Percentiles rank a stretch among this genome's conserved stretches.
These are phyloP conservation scores for Hyposmocoma kahamanoa DNA, from an alignment of 1,140 invertebrate genomes.

Conservation along the genomic window DNA sequence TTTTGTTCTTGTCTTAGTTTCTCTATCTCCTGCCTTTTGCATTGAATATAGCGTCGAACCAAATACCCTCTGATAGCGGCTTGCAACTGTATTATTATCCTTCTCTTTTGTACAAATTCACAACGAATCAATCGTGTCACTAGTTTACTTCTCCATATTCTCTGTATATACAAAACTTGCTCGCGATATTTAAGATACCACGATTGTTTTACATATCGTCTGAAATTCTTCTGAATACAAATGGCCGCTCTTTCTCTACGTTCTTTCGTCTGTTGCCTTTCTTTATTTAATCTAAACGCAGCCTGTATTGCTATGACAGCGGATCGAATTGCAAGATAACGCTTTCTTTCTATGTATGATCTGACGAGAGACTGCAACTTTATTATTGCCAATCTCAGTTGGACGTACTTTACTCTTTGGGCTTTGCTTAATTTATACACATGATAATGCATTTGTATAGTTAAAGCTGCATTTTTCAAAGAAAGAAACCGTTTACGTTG, in stretches of 20 bases:
- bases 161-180: slow-evolving; percentile 60
- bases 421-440: slow-evolving; percentile 26
- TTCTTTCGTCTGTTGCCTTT: slow-evolving; percentile 24
- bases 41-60: slow-evolving; percentile 48
- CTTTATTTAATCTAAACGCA: slow-evolving; percentile 41
- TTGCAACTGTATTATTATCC: slow-evolving; percentile 57
- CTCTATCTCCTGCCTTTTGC: slow-evolving; percentile 54
- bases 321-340: slow-evolving; percentile 33
- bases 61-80: slow-evolving; percentile 66
- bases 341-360: slow-evolving; percentile 34
- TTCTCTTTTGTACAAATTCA: slow-evolving; percentile 47
- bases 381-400: slow-evolving; percentile 32
- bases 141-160: slow-evolving; percentile 56
- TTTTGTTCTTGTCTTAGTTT: slow-evolving; percentile 62
- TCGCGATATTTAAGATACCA: slow-evolving; percentile 41
- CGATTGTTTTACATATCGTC: slow-evolving; percentile 66
- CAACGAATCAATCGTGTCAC: slow-evolving; percentile 39
- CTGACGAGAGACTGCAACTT: slow-evolving; percentile 52
- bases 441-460: slow-evolving; percentile 50
- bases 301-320: slow-evolving; percentile 48
- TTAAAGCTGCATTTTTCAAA: slow-evolving; percentile 30
- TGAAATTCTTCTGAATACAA: slow-evolving; percentile 77
- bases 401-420: slow-evolving; percentile 37
- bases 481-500: slow-evolving; percentile 33
- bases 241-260: slow-evolving; percentile 67